Percentiles rank a stretch among this genome's conserved stretches.
Evolutionary conservation across 2,888 invertebrate genomes (phyloP).

Genomic region (Acronicta psi): DNA sequence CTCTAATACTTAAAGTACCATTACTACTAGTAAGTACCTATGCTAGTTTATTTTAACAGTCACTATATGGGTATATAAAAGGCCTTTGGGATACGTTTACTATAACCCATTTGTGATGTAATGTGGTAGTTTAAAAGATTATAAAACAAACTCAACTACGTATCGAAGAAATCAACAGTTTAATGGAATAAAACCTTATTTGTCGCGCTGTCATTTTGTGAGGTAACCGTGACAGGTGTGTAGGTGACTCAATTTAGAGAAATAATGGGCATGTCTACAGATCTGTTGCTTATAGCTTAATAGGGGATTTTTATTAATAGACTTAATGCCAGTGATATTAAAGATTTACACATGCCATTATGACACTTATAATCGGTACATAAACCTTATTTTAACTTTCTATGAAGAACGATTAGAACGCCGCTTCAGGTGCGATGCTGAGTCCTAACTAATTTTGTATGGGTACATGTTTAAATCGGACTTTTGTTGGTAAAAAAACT

Average conservation of each 20-base stretch:
- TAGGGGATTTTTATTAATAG: constrained; percentile 38
- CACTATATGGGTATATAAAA: no score
- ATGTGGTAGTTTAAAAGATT: no score
- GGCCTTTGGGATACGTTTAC: no score
- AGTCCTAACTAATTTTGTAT: no score
- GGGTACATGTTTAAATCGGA: no score
- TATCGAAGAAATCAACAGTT: background rate
- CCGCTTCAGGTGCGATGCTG: no score
- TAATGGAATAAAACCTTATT: constrained; percentile 7
- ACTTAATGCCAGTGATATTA: constrained; percentile 15
- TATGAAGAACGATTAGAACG: no score
- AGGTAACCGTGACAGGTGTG: constrained; percentile 11
- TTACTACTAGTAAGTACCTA: no score
- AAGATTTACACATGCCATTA: constrained; percentile 32
- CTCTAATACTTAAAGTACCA: no score
- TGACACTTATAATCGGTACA: constrained; percentile 21
- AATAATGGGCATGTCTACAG: constrained; percentile 26
- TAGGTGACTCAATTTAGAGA: constrained; percentile 16
- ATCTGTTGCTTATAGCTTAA: constrained; percentile 21
- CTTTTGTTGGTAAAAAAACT: no score
- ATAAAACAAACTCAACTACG: background rate
- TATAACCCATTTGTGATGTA: no score
- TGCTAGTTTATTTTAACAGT: no score
- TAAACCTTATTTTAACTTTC: constrained; percentile 1
- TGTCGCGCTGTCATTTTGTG: background rate